Conservation (phyloP, 2,888 invertebrate genomes). For the Neuroscelio doddi region DNA sequence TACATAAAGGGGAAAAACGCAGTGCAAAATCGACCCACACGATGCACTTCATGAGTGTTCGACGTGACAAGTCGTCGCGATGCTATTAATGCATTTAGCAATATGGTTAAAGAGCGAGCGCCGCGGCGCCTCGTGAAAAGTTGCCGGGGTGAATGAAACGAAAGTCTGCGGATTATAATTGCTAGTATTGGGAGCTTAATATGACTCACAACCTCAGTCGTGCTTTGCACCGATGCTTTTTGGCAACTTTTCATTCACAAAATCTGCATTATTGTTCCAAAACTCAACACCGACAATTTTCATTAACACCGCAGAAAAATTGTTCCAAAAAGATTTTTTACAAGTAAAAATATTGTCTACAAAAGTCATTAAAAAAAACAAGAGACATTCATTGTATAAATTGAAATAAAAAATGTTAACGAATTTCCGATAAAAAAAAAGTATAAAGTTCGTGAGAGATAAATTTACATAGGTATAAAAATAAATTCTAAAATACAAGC, state of each 20-base stretch:
- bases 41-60: conserved; percentile 13
- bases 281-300: no score
- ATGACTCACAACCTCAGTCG: conserved; percentile 16
- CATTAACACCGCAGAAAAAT: no score
- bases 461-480: background rate
- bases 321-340: no score
- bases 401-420: no score
- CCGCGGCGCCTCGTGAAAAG: background rate
- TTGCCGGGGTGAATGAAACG: conserved; percentile 30
- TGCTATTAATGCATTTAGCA: conserved; percentile 29
- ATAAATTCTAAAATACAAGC: background rate
- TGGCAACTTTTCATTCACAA: no score
- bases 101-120: conserved; percentile 21
- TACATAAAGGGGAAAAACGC: background rate
- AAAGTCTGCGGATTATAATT: conserved; percentile 18
- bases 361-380: no score
- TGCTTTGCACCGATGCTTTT: background rate
- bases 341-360: no score
- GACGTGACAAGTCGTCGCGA: conserved; percentile 22
- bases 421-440: background rate
- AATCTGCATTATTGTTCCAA: no score
- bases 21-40: background rate
- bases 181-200: background rate
- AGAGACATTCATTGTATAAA: no score
- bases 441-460: background rate